Evolutionary conservation across 2,113 vertebrate species (phyloP), one percentile per base, ranked within the genome.

Genomic region (Thamnaconus septentrionalis): DNA sequence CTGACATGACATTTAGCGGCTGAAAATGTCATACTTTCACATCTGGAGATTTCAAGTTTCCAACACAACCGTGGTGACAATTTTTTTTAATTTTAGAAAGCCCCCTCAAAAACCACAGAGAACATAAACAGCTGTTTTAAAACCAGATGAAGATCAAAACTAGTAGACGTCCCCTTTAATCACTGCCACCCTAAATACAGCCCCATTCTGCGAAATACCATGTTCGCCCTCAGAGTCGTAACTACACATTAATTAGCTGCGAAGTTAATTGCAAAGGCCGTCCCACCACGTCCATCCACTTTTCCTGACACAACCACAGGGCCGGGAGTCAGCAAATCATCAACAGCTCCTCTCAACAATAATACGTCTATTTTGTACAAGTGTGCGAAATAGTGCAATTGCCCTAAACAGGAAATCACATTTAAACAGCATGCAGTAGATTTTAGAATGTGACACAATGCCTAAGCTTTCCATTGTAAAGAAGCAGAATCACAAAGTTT

Each of bases 181-280:
- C 11, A 62, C 63, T 55, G 41, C 39, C 18, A 55, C 56, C 18
- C 41, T 53, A 41, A 55, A 31, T 0, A 6, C 40, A 58, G 41
- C 46, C 7, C 44, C 58, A 52, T 74, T 74, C 0, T 8, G 3
- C 6, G 41, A 12, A 64, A 60, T 48, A 31, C 8, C 39, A 61
- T 41, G 53, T 59, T 60, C 57, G 11, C 45, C 73, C 45, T 43
- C 61, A 59, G 43, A 31, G 49, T 68, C 61, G 18, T 61, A 62
- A 64, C 64, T 70, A 73, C 60, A 70, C 48, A 55, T 60, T 66
- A 51, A 82, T 79, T 64, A 66, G 72, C 48, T 53, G 41, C 39
- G 12, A 50, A 52, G 50, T 66, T 57, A 40, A 53, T 61, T 51
- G 41, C 3, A 12, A 50, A 50, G 6, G n/a, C 8, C 59, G 66